Evolutionary conservation across 53 echinoderm and acorn worm species (phyloP).

Genomic region (Henricia sp.): DNA sequence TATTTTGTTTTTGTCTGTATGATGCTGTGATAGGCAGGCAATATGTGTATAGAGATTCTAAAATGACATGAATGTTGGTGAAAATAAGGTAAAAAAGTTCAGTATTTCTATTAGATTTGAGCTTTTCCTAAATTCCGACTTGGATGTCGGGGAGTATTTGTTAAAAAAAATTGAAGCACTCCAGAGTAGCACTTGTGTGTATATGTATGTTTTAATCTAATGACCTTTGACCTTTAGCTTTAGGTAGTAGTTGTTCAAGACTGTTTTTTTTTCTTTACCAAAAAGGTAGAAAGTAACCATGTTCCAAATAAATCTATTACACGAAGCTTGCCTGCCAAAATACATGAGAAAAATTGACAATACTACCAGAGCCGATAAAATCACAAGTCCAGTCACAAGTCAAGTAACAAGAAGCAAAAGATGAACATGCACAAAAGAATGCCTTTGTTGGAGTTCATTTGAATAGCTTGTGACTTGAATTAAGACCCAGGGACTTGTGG

Average conservation of each 20-base stretch:
- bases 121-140: background rate
- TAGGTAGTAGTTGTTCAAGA: background rate
- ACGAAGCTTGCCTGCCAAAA: too few species aligned
- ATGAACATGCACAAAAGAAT: too few species aligned
- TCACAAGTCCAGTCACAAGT: too few species aligned
- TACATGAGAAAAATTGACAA: too few species aligned
- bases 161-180: background rate
- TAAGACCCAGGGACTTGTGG: too few species aligned
- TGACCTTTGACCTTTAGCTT: slow-evolving; percentile 6
- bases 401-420: too few species aligned
- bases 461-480: too few species aligned
- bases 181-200: background rate
- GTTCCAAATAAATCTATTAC: too few species aligned
- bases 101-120: slow-evolving; percentile 4
- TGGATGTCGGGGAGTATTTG: background rate
- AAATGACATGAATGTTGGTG: background rate
- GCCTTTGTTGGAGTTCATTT: too few species aligned
- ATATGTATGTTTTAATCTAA: background rate
- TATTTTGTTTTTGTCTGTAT: slow-evolving; percentile 15
- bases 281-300: background rate
- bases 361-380: too few species aligned
- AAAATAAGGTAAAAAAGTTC: background rate
- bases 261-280: background rate
- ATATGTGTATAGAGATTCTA: slow-evolving; percentile 36
- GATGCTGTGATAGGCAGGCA: slow-evolving; percentile 43